phyloP scores from a whole-genome alignment of 2,113 vertebrate species.

The Arenaria interpres region DNA sequence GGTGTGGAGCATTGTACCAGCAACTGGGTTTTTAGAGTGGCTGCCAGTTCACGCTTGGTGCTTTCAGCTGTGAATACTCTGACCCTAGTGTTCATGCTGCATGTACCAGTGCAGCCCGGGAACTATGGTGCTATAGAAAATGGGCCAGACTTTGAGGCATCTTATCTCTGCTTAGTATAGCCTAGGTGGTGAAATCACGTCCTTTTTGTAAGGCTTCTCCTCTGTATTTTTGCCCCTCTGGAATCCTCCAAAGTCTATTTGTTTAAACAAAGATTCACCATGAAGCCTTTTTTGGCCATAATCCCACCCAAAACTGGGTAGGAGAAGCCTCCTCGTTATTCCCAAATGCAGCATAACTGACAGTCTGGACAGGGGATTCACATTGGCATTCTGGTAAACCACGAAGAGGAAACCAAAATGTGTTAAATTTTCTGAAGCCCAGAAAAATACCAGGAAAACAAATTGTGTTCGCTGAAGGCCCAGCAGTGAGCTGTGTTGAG shows the following conservation, averaged over 20 bases:
- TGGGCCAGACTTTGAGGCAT: neutral
- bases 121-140: neutral
- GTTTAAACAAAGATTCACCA: neutral
- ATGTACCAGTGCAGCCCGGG: neutral
- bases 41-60: neutral
- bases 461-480: neutral
- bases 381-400: neutral
- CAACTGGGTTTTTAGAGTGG: neutral
- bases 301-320: neutral
- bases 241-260: neutral
- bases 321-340: neutral
- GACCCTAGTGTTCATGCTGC: neutral
- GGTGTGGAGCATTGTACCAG: neutral
- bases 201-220: neutral
- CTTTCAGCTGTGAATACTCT: neutral
- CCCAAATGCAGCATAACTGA: neutral
- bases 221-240: neutral
- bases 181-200: neutral
- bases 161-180: neutral
- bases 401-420: neutral
- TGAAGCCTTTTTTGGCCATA: neutral
- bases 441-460: neutral
- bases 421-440: neutral
- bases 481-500: neutral
- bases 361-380: neutral